Conservation (phyloP, 2,888 invertebrate species). For the Bibio marci region DNA sequence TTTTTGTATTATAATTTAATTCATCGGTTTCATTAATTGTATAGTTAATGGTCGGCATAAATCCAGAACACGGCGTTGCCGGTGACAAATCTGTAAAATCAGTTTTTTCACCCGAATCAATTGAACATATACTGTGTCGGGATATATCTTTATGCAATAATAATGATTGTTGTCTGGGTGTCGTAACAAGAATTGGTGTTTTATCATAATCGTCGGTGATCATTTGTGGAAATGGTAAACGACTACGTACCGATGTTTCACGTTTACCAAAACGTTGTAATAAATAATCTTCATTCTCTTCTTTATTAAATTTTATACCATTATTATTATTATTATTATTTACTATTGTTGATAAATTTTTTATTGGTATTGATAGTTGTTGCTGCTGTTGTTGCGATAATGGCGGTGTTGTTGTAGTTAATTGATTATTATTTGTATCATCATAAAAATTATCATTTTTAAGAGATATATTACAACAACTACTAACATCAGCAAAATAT, state of each 20-base stretch:
- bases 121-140: slow-evolving; percentile 27
- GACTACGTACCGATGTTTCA: slow-evolving; percentile 39
- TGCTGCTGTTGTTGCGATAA: too few relatives aligned
- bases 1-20: background rate
- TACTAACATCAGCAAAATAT: slow-evolving; percentile 73
- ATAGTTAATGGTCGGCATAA: background rate
- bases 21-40: background rate
- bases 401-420: too few relatives aligned
- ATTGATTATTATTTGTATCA: slow-evolving; percentile 16
- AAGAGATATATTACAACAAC: slow-evolving; percentile 61
- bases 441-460: slow-evolving; percentile 32
- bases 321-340: slow-evolving; percentile 4
- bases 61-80: slow-evolving; percentile 18
- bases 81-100: slow-evolving; percentile 30
- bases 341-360: slow-evolving; percentile 4
- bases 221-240: slow-evolving; percentile 36
- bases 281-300: slow-evolving; percentile 37
- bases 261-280: slow-evolving; percentile 37
- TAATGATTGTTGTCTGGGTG: slow-evolving; percentile 13
- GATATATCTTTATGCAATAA: slow-evolving; percentile 21
- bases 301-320: slow-evolving; percentile 8
- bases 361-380: slow-evolving; percentile 1
- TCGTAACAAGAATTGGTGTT: slow-evolving; percentile 11
- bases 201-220: slow-evolving; percentile 25
- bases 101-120: slow-evolving; percentile 29